A percentile compares a stretch with the other conserved stretches of the same genome.
Evolutionary conservation across 2,888 invertebrate species (phyloP).

Genomic region (Theretra japonica): DNA sequence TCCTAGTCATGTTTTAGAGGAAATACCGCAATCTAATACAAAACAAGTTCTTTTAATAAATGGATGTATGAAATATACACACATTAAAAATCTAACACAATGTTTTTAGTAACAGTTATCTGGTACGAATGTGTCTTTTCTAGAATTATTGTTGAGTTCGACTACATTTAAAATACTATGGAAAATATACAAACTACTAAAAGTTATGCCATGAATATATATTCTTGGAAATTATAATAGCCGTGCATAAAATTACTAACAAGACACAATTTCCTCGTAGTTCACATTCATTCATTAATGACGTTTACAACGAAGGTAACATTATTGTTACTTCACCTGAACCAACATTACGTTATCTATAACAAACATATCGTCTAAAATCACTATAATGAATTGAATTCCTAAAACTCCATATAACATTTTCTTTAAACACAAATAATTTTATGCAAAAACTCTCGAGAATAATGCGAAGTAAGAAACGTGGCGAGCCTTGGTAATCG

Average conservation of each 20-base stretch:
- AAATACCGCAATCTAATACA: no score
- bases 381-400: slow-evolving; percentile 6
- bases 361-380: slow-evolving; percentile 2
- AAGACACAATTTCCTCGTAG: slow-evolving; percentile 2
- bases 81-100: no score
- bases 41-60: no score
- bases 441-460: background rate
- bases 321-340: background rate
- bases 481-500: slow-evolving; percentile 2
- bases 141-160: no score
- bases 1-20: no score
- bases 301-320: slow-evolving; percentile 10
- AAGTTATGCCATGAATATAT: slow-evolving; percentile 1
- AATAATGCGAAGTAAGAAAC: background rate
- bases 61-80: background rate
- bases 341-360: background rate
- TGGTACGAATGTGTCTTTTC: no score
- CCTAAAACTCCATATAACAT: background rate
- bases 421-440: background rate
- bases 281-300: slow-evolving; percentile 4
- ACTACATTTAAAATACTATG: background rate
- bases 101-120: no score
- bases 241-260: slow-evolving; percentile 10
- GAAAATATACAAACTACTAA: background rate
- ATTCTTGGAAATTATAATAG: background rate